Evolutionary conservation across 2,888 invertebrate species (phyloP).

Genomic region (Amorpha juglandis): DNA sequence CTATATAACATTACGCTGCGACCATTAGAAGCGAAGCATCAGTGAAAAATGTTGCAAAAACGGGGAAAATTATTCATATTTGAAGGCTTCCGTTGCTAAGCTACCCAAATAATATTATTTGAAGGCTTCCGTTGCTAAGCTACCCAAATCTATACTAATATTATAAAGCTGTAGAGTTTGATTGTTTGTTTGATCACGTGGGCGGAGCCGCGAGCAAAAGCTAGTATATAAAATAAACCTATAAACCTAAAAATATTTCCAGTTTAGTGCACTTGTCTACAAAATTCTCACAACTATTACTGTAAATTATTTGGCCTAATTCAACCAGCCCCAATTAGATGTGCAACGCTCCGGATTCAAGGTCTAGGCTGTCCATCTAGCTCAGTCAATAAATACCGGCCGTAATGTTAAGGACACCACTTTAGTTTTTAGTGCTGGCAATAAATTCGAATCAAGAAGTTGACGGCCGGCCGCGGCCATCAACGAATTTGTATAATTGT

Average conservation of each 20-base stretch:
- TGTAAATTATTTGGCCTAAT: conserved; percentile 6
- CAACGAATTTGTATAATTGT: conserved; percentile 39
- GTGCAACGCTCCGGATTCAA: conserved; percentile 7
- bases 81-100: too few relatives aligned
- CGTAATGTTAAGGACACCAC: conserved; percentile 53
- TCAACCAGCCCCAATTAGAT: conserved; percentile 2
- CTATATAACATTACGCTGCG: too few relatives aligned
- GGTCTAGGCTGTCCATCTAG: conserved; percentile 16
- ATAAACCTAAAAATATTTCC: neutral
- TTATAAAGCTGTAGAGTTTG: too few relatives aligned
- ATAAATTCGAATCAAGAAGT: conserved; percentile 59
- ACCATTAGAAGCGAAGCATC: too few relatives aligned
- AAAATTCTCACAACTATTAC: conserved; percentile 12
- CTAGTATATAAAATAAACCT: neutral
- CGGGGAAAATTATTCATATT: too few relatives aligned
- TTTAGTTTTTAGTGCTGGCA: conserved; percentile 45
- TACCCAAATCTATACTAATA: too few relatives aligned
- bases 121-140: too few relatives aligned
- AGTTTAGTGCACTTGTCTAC: neutral
- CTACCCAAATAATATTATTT: too few relatives aligned
- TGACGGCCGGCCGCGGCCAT: conserved; percentile 34
- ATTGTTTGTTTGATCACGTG: too few relatives aligned
- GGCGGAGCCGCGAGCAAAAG: too few relatives aligned
- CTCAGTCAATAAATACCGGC: conserved; percentile 15
- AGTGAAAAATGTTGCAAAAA: too few relatives aligned